These are phyloP conservation scores for Seira ritae DNA, from an alignment of 2,888 invertebrate genomes.

Conservation along the genomic window DNA sequence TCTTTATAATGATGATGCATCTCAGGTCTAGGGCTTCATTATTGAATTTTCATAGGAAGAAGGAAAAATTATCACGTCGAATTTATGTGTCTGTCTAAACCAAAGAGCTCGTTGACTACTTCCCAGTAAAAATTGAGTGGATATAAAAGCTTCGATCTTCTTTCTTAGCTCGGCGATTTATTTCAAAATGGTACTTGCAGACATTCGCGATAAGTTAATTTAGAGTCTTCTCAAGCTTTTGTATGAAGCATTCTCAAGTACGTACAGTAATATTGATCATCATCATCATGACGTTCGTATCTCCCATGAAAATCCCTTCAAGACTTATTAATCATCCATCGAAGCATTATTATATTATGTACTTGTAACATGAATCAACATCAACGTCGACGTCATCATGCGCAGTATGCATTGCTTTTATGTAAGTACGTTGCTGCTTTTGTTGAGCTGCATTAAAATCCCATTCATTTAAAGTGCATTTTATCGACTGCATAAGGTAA, in stretches of 20 bases:
- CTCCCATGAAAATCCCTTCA: not conserved
- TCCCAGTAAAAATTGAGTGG: too few species aligned
- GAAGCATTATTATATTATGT: not conserved
- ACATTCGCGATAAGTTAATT: too few species aligned
- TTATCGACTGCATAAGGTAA: not conserved
- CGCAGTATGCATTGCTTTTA: not conserved
- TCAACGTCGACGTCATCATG: not conserved
- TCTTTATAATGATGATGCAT: not conserved
- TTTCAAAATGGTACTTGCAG: too few species aligned
- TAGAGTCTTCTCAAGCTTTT: not conserved
- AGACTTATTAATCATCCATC: constrained; percentile 13
- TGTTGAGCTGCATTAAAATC: not conserved
- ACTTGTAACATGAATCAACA: too few species aligned
- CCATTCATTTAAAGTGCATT: not conserved
- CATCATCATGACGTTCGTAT: not conserved
- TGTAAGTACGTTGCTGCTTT: not conserved
- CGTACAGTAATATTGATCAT: too few species aligned
- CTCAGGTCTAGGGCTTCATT: not conserved
- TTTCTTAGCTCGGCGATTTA: too few species aligned
- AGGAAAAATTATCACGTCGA: constrained; percentile 4
- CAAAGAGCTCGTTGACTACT: too few species aligned
- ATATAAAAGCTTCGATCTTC: too few species aligned
- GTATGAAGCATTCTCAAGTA: too few species aligned
- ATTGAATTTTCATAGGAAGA: not conserved
- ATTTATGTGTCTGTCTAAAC: not conserved